phyloP scores from a whole-genome alignment of 2,888 invertebrate genomes.

The Iselma pallidipennis region DNA sequence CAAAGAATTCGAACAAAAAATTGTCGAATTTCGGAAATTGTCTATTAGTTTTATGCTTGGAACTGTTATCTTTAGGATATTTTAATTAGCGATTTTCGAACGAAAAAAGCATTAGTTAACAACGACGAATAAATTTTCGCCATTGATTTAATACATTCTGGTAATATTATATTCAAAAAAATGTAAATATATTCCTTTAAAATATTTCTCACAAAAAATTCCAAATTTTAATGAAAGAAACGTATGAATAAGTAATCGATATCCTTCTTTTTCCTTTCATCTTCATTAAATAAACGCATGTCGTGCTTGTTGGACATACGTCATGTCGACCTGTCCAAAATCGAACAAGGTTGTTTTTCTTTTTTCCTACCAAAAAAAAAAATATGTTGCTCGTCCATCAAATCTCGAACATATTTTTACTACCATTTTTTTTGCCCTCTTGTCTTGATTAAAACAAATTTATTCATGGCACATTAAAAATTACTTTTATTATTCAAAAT shows the following conservation, averaged over 20 bases:
- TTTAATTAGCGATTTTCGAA: too few species aligned
- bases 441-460: slow-evolving; percentile 13
- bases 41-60: too few species aligned
- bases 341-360: background rate
- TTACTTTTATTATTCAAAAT: slow-evolving; percentile 45
- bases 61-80: too few species aligned
- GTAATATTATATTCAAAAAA: too few species aligned
- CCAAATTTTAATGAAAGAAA: background rate
- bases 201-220: background rate
- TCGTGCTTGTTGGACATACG: background rate
- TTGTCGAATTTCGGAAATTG: too few species aligned
- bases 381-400: background rate
- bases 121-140: too few species aligned
- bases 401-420: background rate
- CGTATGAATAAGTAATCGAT: background rate
- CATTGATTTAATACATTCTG: too few species aligned
- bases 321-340: background rate
- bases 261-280: background rate
- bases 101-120: too few species aligned
- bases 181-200: too few species aligned
- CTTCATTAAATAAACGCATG: background rate
- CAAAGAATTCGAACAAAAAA: too few species aligned
- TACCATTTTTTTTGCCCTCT: background rate
- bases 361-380: background rate
- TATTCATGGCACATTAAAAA: slow-evolving; percentile 34